phyloP scores from a whole-genome alignment of 2,888 invertebrate genomes.

The Maniola hyperantus region DNA sequence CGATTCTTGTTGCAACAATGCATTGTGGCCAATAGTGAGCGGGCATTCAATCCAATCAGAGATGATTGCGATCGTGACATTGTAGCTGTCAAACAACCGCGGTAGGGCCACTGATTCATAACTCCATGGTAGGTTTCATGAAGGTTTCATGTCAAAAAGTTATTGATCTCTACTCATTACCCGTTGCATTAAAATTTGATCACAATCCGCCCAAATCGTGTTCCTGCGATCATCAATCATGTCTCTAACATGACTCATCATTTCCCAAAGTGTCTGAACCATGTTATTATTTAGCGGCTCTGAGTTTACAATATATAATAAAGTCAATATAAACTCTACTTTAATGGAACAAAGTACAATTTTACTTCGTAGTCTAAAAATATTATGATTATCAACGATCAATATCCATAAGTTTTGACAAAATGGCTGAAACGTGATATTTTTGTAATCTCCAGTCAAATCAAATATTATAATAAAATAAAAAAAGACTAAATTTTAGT shows the following conservation, averaged over 20 bases:
- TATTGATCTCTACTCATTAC: background rate
- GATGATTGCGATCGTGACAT: too few relatives aligned
- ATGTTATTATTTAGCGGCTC: constrained; percentile 4
- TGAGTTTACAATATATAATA: background rate
- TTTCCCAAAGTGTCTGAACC: constrained; percentile 9
- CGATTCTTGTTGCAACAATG: too few relatives aligned
- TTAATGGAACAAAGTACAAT: background rate
- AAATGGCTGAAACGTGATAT: background rate
- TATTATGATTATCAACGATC: background rate
- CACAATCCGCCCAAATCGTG: constrained; percentile 15
- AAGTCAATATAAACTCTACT: constrained; percentile 9
- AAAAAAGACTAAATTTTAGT: too few relatives aligned
- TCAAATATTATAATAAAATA: too few relatives aligned
- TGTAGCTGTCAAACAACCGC: too few relatives aligned
- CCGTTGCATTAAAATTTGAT: constrained; percentile 13
- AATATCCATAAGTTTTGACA: background rate
- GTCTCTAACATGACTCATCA: constrained; percentile 1
- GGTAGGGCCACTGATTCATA: too few relatives aligned
- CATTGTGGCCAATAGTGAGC: too few relatives aligned
- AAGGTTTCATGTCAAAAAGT: background rate
- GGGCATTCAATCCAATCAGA: too few relatives aligned
- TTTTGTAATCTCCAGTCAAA: too few relatives aligned
- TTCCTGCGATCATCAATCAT: constrained; percentile 11
- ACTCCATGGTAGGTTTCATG: too few relatives aligned
- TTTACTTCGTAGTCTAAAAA: background rate